Percentiles rank a stretch among this genome's conserved stretches.
Evolutionary conservation across 1,140 invertebrate genomes (phyloP).

Genomic region (Arctopsyche grandis): DNA sequence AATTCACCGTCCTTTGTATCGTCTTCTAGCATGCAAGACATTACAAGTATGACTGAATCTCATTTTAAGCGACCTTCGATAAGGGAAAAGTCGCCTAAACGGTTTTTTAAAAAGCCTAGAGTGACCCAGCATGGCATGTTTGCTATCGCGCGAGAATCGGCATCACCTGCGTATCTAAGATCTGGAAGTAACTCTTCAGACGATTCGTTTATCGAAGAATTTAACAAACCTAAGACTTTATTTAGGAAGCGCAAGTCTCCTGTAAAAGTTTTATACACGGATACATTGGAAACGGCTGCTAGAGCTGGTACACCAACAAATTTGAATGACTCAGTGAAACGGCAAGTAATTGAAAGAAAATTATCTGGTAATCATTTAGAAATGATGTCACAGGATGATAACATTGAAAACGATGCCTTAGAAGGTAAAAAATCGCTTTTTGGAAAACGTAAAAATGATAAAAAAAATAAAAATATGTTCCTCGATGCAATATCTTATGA

Average conservation of each 20-base stretch:
- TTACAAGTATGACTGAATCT: neutral
- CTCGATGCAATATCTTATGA: slow-evolving; percentile 43
- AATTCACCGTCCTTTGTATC: neutral
- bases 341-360: neutral
- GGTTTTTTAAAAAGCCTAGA: neutral
- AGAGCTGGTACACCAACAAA: neutral
- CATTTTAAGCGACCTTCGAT: neutral
- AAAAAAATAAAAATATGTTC: slow-evolving; percentile 35
- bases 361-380: neutral
- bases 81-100: neutral
- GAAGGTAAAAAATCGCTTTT: slow-evolving; percentile 20
- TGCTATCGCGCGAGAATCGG: neutral
- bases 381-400: neutral
- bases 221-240: slow-evolving; percentile 14
- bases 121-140: neutral
- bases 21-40: neutral
- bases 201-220: neutral
- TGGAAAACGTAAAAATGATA: neutral
- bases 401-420: neutral
- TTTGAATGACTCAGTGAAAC: neutral
- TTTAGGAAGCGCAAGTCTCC: slow-evolving; percentile 35
- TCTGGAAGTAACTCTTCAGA: neutral
- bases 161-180: neutral
- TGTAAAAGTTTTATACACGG: slow-evolving; percentile 20
- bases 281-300: slow-evolving; percentile 36